Conservation (phyloP, 2,888 invertebrate species). For the Acanthosepion esculentum region DNA sequence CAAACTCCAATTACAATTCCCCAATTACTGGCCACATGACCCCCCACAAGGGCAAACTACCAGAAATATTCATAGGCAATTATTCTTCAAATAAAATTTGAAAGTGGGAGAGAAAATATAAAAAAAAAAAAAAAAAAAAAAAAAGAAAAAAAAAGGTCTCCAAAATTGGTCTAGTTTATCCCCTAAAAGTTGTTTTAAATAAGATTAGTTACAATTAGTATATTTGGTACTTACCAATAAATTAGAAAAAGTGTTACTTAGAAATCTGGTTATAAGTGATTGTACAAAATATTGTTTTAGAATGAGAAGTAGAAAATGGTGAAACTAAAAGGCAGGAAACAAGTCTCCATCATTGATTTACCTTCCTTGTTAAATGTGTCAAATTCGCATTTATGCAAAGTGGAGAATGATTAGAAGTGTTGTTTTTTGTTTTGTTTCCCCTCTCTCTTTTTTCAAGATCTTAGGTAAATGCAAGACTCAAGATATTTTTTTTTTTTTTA, state of each 20-base stretch:
- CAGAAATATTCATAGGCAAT: not conserved
- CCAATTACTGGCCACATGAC: not conserved
- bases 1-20: not conserved
- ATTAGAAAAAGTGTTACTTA: not conserved
- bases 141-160: not conserved
- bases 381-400: not conserved
- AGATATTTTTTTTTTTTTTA: not conserved
- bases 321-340: not conserved
- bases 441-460: not conserved
- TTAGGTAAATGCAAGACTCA: not conserved
- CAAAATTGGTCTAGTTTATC: not conserved
- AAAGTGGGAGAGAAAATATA: not conserved
- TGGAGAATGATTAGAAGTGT: not conserved
- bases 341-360: not conserved
- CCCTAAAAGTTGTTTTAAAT: too few relatives aligned
- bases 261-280: not conserved
- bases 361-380: not conserved
- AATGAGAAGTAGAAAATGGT: not conserved
- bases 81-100: too few relatives aligned
- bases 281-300: slow-evolving; percentile 25
- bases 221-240: too few relatives aligned
- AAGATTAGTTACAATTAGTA: not conserved
- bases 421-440: not conserved
- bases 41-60: not conserved
- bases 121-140: not conserved